Conservation (phyloP, 35 echinoderm and acorn worm species). For the Holothuria glaberrima region DNA sequence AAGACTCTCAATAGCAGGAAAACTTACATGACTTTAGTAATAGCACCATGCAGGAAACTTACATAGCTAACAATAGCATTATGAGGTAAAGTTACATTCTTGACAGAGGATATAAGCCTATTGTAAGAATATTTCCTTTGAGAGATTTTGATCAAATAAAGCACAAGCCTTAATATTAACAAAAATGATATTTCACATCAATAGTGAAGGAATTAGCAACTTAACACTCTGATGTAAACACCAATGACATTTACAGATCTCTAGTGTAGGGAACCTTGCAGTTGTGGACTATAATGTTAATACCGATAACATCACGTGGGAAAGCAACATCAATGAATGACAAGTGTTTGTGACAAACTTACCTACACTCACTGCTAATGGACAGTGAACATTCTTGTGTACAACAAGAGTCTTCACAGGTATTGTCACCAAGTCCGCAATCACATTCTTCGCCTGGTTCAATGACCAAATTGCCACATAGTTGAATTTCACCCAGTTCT, state of each 20-base stretch:
- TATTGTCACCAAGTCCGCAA: constrained; percentile 65
- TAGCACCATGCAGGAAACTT: too few relatives aligned
- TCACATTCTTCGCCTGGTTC: constrained; percentile 84
- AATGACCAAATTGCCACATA: constrained; percentile 80
- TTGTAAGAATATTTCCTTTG: too few relatives aligned
- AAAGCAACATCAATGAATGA: not conserved
- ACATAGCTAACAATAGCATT: too few relatives aligned
- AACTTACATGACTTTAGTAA: too few relatives aligned
- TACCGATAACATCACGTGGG: not conserved
- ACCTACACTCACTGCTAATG: constrained; percentile 60
- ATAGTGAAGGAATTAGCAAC: not conserved
- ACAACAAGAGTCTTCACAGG: constrained; percentile 73
- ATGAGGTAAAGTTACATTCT: too few relatives aligned
- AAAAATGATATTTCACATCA: not conserved
- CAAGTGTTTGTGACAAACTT: not conserved
- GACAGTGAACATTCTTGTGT: constrained; percentile 50
- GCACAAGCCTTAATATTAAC: not conserved
- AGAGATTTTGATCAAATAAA: too few relatives aligned
- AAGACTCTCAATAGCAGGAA: too few relatives aligned
- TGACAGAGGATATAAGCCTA: too few relatives aligned
- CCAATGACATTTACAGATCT: not conserved
- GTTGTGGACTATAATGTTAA: not conserved
- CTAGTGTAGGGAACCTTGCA: not conserved
- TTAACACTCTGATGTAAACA: not conserved
- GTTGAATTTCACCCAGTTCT: constrained; percentile 49